Evolutionary conservation across 2,113 vertebrate species (phyloP).

Genomic region (Erythrolamprus reginae): DNA sequence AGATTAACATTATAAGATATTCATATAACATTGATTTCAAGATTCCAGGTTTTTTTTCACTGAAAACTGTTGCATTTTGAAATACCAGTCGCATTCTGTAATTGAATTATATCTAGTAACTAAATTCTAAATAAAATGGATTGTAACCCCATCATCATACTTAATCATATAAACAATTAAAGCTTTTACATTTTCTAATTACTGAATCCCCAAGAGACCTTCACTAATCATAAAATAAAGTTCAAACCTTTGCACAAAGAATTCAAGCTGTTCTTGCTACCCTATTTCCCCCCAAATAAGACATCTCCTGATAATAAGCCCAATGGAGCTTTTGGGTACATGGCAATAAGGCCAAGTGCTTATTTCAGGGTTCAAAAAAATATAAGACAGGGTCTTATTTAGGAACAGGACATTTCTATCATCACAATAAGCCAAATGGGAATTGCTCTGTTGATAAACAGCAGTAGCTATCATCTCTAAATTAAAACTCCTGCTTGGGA

Average conservation of each 20-base stretch:
- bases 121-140: background rate
- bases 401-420: background rate
- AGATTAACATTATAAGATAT: constrained; percentile 16
- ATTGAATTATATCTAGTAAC: background rate
- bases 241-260: background rate
- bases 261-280: background rate
- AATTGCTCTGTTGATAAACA: background rate
- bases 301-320: no score
- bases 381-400: no score
- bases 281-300: no score
- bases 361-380: no score
- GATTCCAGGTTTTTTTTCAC: background rate
- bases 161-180: background rate
- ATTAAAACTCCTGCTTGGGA: background rate
- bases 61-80: background rate
- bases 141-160: background rate
- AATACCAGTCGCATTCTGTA: background rate
- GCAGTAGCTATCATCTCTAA: background rate
- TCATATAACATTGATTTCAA: constrained; percentile 20
- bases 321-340: no score
- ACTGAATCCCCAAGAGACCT: background rate
- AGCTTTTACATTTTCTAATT: background rate
- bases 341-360: no score
- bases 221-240: background rate
- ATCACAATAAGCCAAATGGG: background rate